These are phyloP conservation scores for Oryzias melastigma DNA, from an alignment of 2,113 vertebrate species.

Conservation along the genomic window DNA sequence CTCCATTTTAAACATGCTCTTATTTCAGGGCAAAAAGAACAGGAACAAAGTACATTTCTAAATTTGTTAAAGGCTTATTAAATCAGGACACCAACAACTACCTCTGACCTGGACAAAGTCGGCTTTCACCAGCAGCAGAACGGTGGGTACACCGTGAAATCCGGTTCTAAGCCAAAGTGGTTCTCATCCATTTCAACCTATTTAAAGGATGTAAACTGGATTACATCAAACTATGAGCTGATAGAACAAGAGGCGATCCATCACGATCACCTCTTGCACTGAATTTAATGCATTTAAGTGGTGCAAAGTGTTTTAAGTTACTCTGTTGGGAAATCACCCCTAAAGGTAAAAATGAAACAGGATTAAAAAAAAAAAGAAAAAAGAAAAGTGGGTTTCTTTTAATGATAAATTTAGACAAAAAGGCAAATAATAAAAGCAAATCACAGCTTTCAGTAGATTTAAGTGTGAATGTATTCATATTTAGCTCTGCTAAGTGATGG, in stretches of 20 bases:
- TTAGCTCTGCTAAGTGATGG: too few species aligned
- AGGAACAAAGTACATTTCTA: conserved; percentile 31
- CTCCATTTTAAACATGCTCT: conserved; percentile 33
- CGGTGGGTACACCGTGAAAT: background rate
- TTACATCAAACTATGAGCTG: too few species aligned
- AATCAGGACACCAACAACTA: conserved; percentile 26
- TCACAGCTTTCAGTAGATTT: too few species aligned
- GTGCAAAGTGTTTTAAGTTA: background rate
- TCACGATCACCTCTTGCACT: background rate
- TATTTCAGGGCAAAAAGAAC: conserved; percentile 17
- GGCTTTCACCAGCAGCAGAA: conserved; percentile 1
- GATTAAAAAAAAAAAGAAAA: background rate
- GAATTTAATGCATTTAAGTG: background rate
- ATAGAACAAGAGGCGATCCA: background rate
- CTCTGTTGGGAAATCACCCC: conserved; percentile 9
- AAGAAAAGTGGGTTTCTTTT: background rate
- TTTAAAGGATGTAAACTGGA: too few species aligned
- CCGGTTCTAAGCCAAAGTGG: too few species aligned
- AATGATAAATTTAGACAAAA: background rate
- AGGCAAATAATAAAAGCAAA: background rate
- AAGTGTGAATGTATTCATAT: too few species aligned
- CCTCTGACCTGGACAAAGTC: conserved; percentile 10
- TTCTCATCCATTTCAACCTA: too few species aligned
- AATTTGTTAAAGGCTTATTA: conserved; percentile 41
- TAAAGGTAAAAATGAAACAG: background rate